Evolutionary conservation across 2,888 invertebrate genomes (phyloP).

Genomic region (Artemia sinica): DNA sequence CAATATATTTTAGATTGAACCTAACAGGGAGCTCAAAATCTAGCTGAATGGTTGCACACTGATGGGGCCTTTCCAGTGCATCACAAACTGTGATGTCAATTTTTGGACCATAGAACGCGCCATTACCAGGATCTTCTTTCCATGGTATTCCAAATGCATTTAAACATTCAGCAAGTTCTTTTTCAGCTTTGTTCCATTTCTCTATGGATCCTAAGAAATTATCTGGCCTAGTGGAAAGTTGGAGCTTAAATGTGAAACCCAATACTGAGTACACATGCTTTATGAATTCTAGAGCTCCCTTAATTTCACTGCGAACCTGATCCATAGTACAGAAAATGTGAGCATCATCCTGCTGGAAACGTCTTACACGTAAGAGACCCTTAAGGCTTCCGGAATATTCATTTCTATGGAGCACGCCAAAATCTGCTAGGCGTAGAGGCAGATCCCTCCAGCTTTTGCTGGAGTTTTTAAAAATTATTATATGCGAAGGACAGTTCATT

Average conservation of each 20-base stretch:
- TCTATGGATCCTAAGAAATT: constrained; percentile 76
- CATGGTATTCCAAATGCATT: constrained; percentile 70
- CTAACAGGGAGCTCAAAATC: constrained; percentile 92
- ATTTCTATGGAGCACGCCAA: constrained; percentile 91
- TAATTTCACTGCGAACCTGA: constrained; percentile 68
- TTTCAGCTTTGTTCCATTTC: constrained; percentile 84
- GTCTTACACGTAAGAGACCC: constrained; percentile 84
- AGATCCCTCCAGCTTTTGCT: constrained; percentile 86
- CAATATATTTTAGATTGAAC: constrained; percentile 59
- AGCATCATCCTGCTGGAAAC: constrained; percentile 98
- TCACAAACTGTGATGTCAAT: constrained; percentile 93
- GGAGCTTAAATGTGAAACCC: constrained; percentile 83
- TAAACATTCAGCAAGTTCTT: constrained; percentile 63
- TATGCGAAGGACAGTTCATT: constrained; percentile 98
- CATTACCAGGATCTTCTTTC: constrained; percentile 82
- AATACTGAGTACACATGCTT: constrained; percentile 69
- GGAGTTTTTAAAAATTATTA: constrained; percentile 54
- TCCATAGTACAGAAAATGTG: constrained; percentile 89
- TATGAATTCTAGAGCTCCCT: constrained; percentile 69
- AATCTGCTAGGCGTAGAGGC: constrained; percentile 86
- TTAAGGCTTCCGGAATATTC: constrained; percentile 84
- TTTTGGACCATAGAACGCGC: constrained; percentile 98
- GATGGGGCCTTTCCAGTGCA: constrained; percentile 70
- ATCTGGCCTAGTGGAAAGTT: constrained; percentile 83
- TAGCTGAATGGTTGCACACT: constrained; percentile 94